These are phyloP conservation scores for Drosophila tropicalis DNA, from an alignment of 1,140 invertebrate species.

Conservation along the genomic window DNA sequence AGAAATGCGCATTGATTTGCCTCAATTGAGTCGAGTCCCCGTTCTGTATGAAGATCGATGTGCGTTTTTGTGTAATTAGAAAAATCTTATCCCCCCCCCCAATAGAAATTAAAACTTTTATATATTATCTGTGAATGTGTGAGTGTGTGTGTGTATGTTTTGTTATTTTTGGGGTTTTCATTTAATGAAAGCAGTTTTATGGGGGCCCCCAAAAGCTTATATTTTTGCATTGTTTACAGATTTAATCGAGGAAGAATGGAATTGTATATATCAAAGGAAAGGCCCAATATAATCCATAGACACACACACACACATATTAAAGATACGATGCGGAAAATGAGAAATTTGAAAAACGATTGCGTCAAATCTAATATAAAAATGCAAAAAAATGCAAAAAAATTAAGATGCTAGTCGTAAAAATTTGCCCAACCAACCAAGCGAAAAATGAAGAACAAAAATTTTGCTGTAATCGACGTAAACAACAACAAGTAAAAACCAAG, in stretches of 20 bases:
- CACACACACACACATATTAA: not conserved
- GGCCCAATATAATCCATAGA: slow-evolving; percentile 52
- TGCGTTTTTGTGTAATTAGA: slow-evolving; percentile 65
- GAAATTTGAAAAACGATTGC: slow-evolving; percentile 68
- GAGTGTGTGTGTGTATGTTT: not conserved
- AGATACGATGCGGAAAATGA: slow-evolving; percentile 3
- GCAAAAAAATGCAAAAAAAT: slow-evolving; percentile 60
- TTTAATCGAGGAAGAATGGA: slow-evolving; percentile 11
- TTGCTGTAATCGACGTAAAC: slow-evolving; percentile 52
- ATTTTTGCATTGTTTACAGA: slow-evolving; percentile 59
- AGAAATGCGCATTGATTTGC: slow-evolving; percentile 50
- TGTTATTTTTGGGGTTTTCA: slow-evolving; percentile 43
- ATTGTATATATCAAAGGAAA: slow-evolving; percentile 55
- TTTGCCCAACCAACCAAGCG: slow-evolving; percentile 15
- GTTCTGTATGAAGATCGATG: slow-evolving; percentile 43
- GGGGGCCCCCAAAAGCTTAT: slow-evolving; percentile 33
- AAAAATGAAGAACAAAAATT: slow-evolving; percentile 10
- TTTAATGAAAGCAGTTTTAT: slow-evolving; percentile 45
- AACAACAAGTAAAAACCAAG: slow-evolving; percentile 44
- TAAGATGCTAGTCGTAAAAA: slow-evolving; percentile 61
- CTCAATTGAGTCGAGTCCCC: slow-evolving; percentile 40
- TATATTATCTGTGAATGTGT: not conserved
- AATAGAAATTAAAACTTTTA: too few species aligned
- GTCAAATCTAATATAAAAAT: slow-evolving; percentile 63
- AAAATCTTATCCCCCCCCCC: slow-evolving; percentile 28